These are phyloP conservation scores for Rissa tridactyla DNA, from an alignment of 2,113 vertebrate genomes.

Conservation along the genomic window DNA sequence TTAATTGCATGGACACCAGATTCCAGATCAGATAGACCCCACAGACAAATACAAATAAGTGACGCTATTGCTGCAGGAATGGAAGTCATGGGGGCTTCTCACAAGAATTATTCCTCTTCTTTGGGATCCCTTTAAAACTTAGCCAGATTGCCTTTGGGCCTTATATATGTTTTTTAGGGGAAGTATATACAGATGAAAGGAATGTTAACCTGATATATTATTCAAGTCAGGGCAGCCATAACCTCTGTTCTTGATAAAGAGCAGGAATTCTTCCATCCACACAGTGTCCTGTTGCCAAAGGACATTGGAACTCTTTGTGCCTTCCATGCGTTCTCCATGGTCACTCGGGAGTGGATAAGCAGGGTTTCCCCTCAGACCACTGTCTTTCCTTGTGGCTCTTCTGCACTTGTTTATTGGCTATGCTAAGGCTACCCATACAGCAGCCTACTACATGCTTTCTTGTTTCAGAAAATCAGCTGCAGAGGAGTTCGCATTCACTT, in stretches of 20 bases:
- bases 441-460: not conserved
- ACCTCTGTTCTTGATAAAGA: not conserved
- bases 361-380: not conserved
- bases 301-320: not conserved
- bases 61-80: not conserved
- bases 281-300: fast-evolving
- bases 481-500: not conserved
- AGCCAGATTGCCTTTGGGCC: not conserved
- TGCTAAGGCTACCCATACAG: not conserved
- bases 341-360: not conserved
- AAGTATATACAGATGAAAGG: not conserved
- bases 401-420: not conserved
- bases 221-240: not conserved
- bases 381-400: fast-evolving
- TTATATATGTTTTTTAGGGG: not conserved
- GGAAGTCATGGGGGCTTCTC: not conserved
- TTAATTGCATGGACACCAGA: constrained; percentile 16
- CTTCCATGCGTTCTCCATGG: fast-evolving
- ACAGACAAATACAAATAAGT: not conserved
- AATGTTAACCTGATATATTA: not conserved
- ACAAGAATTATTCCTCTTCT: not conserved
- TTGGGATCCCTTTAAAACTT: not conserved
- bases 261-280: not conserved
- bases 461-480: not conserved
- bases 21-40: not conserved